Percentiles rank a stretch among this genome's conserved stretches.
phyloP scores from a whole-genome alignment of 2,888 invertebrate species.

The Adela reaumurella region DNA sequence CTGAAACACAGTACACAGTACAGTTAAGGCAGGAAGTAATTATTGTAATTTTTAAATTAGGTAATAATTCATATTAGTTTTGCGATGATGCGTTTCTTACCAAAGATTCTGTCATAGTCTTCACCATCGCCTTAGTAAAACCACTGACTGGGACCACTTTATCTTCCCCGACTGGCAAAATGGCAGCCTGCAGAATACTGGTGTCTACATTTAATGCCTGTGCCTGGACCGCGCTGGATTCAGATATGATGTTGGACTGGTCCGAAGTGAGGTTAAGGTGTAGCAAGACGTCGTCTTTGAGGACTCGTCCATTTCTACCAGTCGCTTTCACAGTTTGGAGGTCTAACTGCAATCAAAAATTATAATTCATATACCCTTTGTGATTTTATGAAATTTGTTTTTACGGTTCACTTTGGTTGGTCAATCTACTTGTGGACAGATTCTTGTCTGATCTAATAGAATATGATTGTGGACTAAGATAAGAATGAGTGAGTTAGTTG shows the following conservation, averaged over 20 bases:
- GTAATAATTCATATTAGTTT: too few species aligned
- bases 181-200: conserved; percentile 19
- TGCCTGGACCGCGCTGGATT: conserved; percentile 18
- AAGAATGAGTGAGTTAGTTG: too few species aligned
- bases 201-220: conserved; percentile 19
- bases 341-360: conserved; percentile 59
- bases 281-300: conserved; percentile 91
- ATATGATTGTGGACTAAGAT: too few species aligned
- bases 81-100: too few species aligned
- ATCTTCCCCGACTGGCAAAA: conserved; percentile 34
- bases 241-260: conserved; percentile 41
- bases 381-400: too few species aligned
- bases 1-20: too few species aligned
- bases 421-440: too few species aligned
- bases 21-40: too few species aligned
- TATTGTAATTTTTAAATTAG: background rate
- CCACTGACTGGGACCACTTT: conserved; percentile 69
- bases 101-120: conserved; percentile 88
- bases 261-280: conserved; percentile 58
- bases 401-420: too few species aligned
- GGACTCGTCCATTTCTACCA: conserved; percentile 85
- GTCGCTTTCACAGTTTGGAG: conserved; percentile 68
- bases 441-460: too few species aligned
- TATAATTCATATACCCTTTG: too few species aligned
- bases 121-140: conserved; percentile 90